These are phyloP conservation scores for Xerus rutilus DNA, from an alignment of 2,797 vertebrate genomes.

Conservation along the genomic window DNA sequence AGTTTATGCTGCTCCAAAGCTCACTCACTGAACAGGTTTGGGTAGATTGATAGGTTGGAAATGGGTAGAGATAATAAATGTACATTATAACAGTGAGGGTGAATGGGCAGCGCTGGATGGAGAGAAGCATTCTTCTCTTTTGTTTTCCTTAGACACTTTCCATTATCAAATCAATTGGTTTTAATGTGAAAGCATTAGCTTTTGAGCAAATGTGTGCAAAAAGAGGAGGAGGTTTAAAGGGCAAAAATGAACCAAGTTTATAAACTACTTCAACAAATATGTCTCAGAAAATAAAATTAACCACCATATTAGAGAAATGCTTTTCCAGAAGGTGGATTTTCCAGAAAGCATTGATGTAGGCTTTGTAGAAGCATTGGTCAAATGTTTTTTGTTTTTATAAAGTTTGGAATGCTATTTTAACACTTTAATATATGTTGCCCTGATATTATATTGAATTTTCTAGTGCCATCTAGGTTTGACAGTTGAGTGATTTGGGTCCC, in stretches of 20 bases:
- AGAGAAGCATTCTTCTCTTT: neutral
- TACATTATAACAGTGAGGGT: neutral
- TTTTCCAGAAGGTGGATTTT: slow-evolving; percentile 4
- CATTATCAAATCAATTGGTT: neutral
- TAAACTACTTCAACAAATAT: neutral
- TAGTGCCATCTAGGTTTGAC: neutral
- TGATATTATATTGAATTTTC: neutral
- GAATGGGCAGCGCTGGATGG: neutral
- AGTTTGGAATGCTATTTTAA: neutral
- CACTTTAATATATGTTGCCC: neutral
- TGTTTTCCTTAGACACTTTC: neutral
- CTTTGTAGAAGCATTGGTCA: slow-evolving; percentile 47
- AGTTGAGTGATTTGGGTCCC: neutral
- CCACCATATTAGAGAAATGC: neutral
- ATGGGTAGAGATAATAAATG: neutral
- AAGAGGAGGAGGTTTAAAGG: neutral
- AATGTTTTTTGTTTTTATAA: neutral
- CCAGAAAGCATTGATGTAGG: neutral
- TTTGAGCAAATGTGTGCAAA: neutral
- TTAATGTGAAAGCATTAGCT: neutral
- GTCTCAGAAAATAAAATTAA: slow-evolving; percentile 42
- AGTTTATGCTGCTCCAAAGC: neutral
- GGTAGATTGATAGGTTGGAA: neutral
- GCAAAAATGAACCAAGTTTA: neutral
- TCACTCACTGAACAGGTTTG: neutral